A percentile compares a stretch with the other conserved stretches of the same genome.
phyloP scores from a whole-genome alignment of 2,888 invertebrate species.

The Calliphora vomitoria region DNA sequence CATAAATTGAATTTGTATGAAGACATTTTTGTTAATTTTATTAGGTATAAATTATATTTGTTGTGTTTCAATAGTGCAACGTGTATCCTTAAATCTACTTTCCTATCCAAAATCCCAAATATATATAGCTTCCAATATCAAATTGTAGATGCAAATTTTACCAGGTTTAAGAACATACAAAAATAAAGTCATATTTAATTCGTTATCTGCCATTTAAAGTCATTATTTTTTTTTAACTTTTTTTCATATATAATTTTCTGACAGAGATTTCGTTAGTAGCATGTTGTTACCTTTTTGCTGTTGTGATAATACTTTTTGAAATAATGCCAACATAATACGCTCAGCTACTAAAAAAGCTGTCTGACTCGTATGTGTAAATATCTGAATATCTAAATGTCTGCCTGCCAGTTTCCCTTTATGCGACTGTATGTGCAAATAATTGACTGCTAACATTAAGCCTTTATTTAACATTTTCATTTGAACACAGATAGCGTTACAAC shows the following conservation, averaged over 20 bases:
- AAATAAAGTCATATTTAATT: background rate
- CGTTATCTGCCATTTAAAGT: background rate
- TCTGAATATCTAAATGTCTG: background rate
- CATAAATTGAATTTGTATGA: too few species aligned
- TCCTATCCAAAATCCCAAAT: too few species aligned
- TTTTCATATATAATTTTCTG: slow-evolving; percentile 15
- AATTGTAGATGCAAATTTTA: too few species aligned
- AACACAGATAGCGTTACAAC: slow-evolving; percentile 9
- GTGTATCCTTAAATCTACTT: too few species aligned
- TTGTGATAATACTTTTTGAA: background rate
- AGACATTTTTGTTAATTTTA: too few species aligned
- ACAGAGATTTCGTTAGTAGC: slow-evolving; percentile 16
- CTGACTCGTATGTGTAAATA: background rate
- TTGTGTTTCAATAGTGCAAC: too few species aligned
- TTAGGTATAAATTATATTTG: too few species aligned
- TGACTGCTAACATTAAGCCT: slow-evolving; percentile 33
- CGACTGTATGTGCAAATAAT: background rate
- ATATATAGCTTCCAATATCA: too few species aligned
- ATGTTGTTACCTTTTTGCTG: background rate
- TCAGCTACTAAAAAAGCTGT: background rate
- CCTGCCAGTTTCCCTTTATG: background rate
- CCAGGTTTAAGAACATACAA: too few species aligned
- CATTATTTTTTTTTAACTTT: background rate
- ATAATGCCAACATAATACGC: slow-evolving; percentile 47
- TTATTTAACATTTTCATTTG: slow-evolving; percentile 36